Conservation (phyloP, 2,113 vertebrate species). For the Smithornis capensis region DNA sequence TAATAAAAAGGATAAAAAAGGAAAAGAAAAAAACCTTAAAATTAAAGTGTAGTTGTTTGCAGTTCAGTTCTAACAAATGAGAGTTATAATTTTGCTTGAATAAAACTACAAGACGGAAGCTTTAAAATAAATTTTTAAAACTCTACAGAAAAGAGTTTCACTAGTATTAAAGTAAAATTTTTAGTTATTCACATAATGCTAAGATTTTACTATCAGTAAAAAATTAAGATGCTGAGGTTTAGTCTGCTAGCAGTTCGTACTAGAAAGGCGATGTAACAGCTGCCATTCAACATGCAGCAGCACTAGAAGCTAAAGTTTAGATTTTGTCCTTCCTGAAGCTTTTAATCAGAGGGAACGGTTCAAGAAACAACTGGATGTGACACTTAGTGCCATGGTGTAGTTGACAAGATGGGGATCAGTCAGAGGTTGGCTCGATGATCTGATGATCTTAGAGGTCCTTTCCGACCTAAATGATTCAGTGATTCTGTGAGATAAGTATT, state of each 20-base stretch:
- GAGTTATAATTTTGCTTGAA: neutral
- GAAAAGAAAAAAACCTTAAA: neutral
- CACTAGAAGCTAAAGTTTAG: neutral
- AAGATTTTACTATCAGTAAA: neutral
- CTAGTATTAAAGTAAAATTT: neutral
- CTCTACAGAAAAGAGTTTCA: neutral
- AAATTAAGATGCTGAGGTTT: neutral
- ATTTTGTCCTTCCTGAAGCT: neutral
- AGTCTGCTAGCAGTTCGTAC: neutral
- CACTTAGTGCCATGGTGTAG: neutral
- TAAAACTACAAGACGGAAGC: neutral
- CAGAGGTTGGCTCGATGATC: neutral
- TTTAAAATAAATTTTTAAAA: neutral
- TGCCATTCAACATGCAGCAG: neutral
- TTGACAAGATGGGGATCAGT: neutral
- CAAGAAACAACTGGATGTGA: neutral
- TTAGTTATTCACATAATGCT: neutral
- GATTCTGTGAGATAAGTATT: neutral
- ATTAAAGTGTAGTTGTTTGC: neutral
- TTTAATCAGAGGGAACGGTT: neutral
- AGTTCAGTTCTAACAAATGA: neutral
- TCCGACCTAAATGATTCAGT: neutral
- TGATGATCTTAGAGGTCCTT: neutral
- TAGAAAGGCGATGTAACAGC: neutral
- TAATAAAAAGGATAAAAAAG: neutral